Evolutionary conservation across 1,140 invertebrate genomes (phyloP).

Genomic region (Dendrolimus punctatus): DNA sequence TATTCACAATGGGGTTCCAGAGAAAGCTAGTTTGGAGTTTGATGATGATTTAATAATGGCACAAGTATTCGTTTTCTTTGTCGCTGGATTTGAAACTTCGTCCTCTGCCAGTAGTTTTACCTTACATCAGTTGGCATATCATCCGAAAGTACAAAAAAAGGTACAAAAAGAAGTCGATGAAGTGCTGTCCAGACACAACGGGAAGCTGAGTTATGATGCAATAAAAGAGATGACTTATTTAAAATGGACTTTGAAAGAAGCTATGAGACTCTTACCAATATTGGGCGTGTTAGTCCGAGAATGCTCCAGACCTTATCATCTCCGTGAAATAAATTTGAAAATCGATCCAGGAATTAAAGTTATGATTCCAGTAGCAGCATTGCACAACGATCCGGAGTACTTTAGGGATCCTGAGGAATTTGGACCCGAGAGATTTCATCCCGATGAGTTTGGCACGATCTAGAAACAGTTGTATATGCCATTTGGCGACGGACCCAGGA

Average conservation of each 20-base stretch:
- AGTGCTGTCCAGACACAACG: constrained; percentile 47
- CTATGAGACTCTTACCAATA: constrained; percentile 65
- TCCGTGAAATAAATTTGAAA: constrained; percentile 46
- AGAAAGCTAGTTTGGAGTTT: constrained; percentile 29
- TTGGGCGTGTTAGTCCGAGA: constrained; percentile 48
- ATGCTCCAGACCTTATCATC: constrained; percentile 55
- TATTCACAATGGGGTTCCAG: constrained; percentile 36
- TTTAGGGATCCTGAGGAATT: constrained; percentile 72
- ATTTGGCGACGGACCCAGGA: constrained; percentile 38
- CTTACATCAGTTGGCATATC: constrained; percentile 71
- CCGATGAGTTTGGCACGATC: constrained; percentile 35
- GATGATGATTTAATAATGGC: constrained; percentile 50
- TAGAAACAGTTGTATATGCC: constrained; percentile 53
- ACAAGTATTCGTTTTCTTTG: constrained; percentile 73
- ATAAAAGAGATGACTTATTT: constrained; percentile 65
- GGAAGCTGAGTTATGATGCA: constrained; percentile 57
- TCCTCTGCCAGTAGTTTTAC: constrained; percentile 71
- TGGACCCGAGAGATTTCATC: constrained; percentile 72
- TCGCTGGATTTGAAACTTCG: constrained; percentile 76
- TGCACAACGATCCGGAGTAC: constrained; percentile 72
- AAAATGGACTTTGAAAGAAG: constrained; percentile 64
- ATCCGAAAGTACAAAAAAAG: constrained; percentile 73
- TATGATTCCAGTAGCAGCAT: constrained; percentile 51
- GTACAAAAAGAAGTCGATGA: constrained; percentile 73
- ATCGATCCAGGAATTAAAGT: constrained; percentile 51